These are phyloP conservation scores for Typhlichthys eigenmanni DNA, from an alignment of 2,797 vertebrate species.

Conservation along the genomic window DNA sequence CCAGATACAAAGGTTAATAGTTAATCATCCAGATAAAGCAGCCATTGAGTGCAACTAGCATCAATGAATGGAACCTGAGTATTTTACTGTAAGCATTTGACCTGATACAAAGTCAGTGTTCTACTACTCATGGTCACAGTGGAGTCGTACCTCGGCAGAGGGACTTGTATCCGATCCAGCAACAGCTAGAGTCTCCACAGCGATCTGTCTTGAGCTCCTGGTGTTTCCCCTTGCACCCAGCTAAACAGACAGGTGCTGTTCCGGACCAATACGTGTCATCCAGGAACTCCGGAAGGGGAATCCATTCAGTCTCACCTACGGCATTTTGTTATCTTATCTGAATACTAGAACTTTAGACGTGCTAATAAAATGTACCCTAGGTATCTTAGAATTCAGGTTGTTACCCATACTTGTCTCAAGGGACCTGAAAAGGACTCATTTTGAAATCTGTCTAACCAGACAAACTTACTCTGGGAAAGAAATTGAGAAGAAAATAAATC, in stretches of 20 bases:
- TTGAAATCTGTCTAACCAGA: background rate
- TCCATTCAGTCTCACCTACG: conserved; percentile 61
- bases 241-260: conserved; percentile 80
- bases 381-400: too few species aligned
- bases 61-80: background rate
- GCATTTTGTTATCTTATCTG: conserved; percentile 6
- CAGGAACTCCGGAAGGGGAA: conserved; percentile 36
- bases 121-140: background rate
- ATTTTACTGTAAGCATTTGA: background rate
- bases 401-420: background rate
- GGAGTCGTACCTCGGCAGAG: conserved; percentile 78
- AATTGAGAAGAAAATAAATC: too few species aligned
- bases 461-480: too few species aligned
- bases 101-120: background rate
- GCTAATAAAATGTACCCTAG: too few species aligned
- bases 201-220: conserved; percentile 81
- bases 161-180: conserved; percentile 85
- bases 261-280: conserved; percentile 83
- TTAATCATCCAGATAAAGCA: background rate
- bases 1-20: conserved; percentile 6
- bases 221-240: conserved; percentile 79
- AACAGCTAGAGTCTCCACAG: conserved; percentile 84
- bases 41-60: background rate
- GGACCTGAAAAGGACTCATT: too few species aligned
- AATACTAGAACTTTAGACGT: background rate